Evolutionary conservation across 2,888 invertebrate genomes (phyloP), one percentile per base, ranked within the genome.

Genomic region (Drepanosiphum platanoidis): DNA sequence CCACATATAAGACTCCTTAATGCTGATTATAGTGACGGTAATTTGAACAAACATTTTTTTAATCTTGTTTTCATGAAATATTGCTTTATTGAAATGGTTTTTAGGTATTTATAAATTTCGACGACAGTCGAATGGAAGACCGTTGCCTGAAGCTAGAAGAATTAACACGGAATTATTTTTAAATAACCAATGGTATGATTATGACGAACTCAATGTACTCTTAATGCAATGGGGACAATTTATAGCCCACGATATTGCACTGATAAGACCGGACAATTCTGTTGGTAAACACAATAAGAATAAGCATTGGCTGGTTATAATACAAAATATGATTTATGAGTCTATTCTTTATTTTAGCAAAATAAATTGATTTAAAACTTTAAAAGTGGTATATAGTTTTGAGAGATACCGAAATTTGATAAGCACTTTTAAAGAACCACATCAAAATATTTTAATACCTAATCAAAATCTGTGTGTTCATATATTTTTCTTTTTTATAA

Each of bases 1-100:
- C 93, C 93, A 72, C 86, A 86, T 13, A 39, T 87, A 22, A 83
- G 87, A 78, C 72, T 87, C 1, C 58, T 87, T 32, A 86, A 86
- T 30, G 86, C 87, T 36, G 71, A 75, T 9, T 87, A 87, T 32
- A 75, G 42, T 32, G 87, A 87, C 86, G 87, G 87, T 87, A 86
- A 79, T 74, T 32, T 32, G 32, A 4, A 66, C 13, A 32, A 32
- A 30, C 22, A 39, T 66, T 66, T 66, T 30, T 2, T 32, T 3
- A 30, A 66, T 27, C 15, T 66, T 1, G 27, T 66, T 15, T 34
- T 34, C 22, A 36, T 11, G n/a, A 9, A 22, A 77, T 15, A 61
- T 74, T 74, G 46, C 9, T 27, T 34, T 34, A 3, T 30, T 61
- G 1, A 1, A 22, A 22, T 71, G 7, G 9, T 68, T 68, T 36